Evolutionary conservation across 64 coral and sea anemone species (phyloP), one percentile per base, ranked within the genome.

Genomic region (Hydrozoanthus tunicans): DNA sequence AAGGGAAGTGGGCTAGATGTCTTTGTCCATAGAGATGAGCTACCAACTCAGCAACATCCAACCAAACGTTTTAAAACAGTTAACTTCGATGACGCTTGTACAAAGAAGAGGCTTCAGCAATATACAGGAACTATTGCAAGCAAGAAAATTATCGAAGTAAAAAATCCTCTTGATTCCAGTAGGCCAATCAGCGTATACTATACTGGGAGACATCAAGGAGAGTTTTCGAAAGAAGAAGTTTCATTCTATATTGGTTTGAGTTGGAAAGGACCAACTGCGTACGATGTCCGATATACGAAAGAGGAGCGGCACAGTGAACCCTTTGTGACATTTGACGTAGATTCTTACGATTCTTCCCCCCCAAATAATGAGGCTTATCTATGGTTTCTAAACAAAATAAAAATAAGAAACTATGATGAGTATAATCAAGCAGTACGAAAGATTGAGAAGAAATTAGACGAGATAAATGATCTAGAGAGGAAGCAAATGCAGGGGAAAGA

Each of bases 11-110:
- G 91, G 2, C 11, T 93, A 60, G 91, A 93, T 20, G 91, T 51
- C 0, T 93, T 93, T 52, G 91, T 93, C 7, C 91, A 93, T 59
- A 79, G 61, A 9, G 79, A 93, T 53, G 91, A 93, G 72, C 91
- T 93, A 15, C 24, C 58, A 43, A 62, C 24, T 3, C 24, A 72
- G 0, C 3, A 8, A 14, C 23, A 52, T 17, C 51, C 13, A 66
- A 82, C 62, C 12, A 82, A 82, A 82, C 80, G 23, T 6, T 82
- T 64, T 82, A 61, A 26, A 88, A 60, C 82, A 61, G 53, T 59
- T 3, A 59, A 93, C 3, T 93, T 73, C 73, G 63, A 86, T 23
- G 14, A 93, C 78, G 6, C 0, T 2, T 17, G 20, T 70, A 71
- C 74, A 51, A 68, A 14, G 52, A 7, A 0, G 9, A 93, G 91